Conservation (phyloP, 2,113 vertebrate species). For the Cichladusa arquata region DNA sequence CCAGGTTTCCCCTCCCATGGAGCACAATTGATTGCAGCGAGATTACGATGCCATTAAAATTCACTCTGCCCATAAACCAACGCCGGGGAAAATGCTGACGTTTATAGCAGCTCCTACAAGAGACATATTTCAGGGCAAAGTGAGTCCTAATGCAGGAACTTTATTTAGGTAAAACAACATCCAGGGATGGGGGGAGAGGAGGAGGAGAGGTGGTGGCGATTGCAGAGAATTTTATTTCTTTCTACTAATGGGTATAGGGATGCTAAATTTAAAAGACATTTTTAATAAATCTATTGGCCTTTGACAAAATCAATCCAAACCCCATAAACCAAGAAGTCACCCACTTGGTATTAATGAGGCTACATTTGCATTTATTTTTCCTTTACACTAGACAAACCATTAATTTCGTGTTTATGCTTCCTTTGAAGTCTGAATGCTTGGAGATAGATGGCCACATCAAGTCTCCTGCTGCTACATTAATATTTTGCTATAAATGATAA, state of each 20-base stretch:
- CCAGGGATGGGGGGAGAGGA: conserved; percentile 42
- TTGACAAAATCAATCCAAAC: conserved; percentile 86
- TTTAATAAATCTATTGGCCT: conserved; percentile 84
- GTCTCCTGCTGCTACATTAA: conserved; percentile 85
- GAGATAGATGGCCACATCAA: conserved; percentile 83
- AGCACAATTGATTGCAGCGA: conserved; percentile 77
- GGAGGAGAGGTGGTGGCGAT: conserved; percentile 72
- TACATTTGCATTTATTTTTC: conserved; percentile 86
- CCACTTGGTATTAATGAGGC: conserved; percentile 84
- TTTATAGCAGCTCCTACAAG: conserved; percentile 82
- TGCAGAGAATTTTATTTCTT: conserved; percentile 79
- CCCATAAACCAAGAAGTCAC: conserved; percentile 85
- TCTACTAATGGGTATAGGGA: conserved; percentile 80
- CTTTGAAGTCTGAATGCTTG: conserved; percentile 82
- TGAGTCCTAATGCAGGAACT: conserved; percentile 80
- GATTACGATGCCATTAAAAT: conserved; percentile 85
- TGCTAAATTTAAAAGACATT: conserved; percentile 84
- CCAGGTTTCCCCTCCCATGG: conserved; percentile 26
- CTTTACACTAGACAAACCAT: conserved; percentile 84
- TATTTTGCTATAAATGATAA: conserved; percentile 85
- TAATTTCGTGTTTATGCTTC: conserved; percentile 83
- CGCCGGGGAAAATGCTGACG: conserved; percentile 76
- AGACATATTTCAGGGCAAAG: conserved; percentile 84
- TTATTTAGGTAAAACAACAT: conserved; percentile 84
- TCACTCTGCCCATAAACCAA: conserved; percentile 81